These are phyloP conservation scores for Drosophila nannoptera DNA, from an alignment of 1,140 invertebrate species.

Conservation along the genomic window DNA sequence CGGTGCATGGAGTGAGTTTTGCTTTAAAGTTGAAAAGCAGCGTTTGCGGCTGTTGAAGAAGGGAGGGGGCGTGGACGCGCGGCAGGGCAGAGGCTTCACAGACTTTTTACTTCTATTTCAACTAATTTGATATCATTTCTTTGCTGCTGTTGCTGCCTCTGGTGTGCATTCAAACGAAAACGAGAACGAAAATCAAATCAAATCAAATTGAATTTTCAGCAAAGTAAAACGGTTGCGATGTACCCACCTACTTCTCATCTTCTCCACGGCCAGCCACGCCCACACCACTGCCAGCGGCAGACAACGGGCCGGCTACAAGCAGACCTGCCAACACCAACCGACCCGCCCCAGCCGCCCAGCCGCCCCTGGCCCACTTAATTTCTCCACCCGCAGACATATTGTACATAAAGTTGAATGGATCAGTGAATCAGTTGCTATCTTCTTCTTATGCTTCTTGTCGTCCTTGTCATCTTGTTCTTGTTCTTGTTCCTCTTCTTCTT, in stretches of 20 bases:
- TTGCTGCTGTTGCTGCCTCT: constrained; percentile 32
- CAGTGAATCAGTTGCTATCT: constrained; percentile 37
- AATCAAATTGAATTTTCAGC: constrained; percentile 78
- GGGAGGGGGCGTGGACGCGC: background rate
- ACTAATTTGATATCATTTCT: constrained; percentile 75
- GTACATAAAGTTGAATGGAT: constrained; percentile 39
- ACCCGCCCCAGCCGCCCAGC: background rate
- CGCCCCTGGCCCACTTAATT: background rate
- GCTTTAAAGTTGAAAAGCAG: background rate
- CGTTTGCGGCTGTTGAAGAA: no score
- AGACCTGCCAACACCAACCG: background rate
- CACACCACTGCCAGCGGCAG: constrained; percentile 12
- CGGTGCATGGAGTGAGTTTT: background rate
- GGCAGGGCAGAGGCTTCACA: background rate
- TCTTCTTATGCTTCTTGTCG: constrained; percentile 1
- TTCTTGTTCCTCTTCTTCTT: background rate
- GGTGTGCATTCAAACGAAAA: constrained; percentile 76
- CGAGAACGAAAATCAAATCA: constrained; percentile 78
- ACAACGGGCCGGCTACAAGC: constrained; percentile 4
- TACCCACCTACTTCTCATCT: background rate
- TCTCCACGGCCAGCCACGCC: constrained; percentile 9
- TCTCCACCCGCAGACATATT: constrained; percentile 3
- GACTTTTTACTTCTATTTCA: constrained; percentile 67
- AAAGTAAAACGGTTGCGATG: constrained; percentile 34
- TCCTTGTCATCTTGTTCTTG: background rate